Conservation (phyloP, 2,888 invertebrate genomes). For the Norana najaformis region DNA sequence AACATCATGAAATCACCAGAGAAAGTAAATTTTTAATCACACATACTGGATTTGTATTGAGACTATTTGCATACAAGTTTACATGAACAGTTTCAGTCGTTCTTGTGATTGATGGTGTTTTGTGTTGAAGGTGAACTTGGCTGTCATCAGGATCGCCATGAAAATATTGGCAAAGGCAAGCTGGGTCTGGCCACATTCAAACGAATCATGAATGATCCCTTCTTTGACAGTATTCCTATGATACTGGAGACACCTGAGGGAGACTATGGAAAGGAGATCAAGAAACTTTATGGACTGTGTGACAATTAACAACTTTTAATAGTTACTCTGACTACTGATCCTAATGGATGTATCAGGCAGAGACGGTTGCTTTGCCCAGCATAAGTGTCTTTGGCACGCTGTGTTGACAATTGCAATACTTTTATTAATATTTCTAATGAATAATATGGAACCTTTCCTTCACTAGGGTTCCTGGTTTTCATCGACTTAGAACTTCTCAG, state of each 20-base stretch:
- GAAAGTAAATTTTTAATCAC: neutral
- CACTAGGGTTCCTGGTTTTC: neutral
- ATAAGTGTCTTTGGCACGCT: neutral
- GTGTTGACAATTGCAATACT: neutral
- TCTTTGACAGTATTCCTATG: constrained; percentile 62
- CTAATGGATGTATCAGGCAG: no score
- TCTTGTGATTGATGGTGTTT: neutral
- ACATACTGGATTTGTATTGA: neutral
- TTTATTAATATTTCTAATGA: neutral
- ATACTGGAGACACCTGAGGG: constrained; percentile 62
- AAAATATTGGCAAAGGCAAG: constrained; percentile 64
- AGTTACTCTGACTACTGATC: neutral
- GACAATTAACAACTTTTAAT: neutral
- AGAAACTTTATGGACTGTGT: constrained; percentile 45
- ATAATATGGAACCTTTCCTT: neutral
- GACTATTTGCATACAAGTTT: no score
- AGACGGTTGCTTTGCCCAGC: neutral
- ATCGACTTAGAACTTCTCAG: neutral
- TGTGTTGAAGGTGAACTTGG: constrained; percentile 57
- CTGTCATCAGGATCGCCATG: constrained; percentile 64
- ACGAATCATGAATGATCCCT: constrained; percentile 61
- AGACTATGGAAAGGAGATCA: constrained; percentile 50
- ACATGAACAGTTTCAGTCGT: neutral
- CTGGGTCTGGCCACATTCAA: constrained; percentile 62
- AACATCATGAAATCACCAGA: neutral